These are phyloP conservation scores for Calameuta pallipes DNA, from an alignment of 2,888 invertebrate genomes.

Conservation along the genomic window DNA sequence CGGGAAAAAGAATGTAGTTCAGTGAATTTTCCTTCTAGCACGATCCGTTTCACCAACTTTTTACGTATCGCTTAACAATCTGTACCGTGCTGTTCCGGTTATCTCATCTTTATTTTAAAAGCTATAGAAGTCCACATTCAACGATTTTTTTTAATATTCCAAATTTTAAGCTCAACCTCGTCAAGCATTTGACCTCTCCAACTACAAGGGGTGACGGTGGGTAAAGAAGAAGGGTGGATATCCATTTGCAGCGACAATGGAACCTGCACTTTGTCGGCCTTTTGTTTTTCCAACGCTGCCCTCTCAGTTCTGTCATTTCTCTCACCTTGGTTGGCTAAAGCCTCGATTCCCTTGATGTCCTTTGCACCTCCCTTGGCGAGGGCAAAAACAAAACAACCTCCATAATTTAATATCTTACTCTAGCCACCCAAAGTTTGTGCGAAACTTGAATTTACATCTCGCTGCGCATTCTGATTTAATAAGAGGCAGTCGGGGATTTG, in stretches of 20 bases:
- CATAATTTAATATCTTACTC: constrained; percentile 18
- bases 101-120: neutral
- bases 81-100: neutral
- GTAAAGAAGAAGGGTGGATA: neutral
- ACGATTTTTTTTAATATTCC: neutral
- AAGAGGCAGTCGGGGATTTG: neutral
- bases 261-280: constrained; percentile 21
- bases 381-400: constrained; percentile 11
- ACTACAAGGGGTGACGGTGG: neutral
- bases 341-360: neutral
- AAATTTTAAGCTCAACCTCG: neutral
- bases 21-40: neutral
- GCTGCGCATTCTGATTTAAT: neutral
- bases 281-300: constrained; percentile 17
- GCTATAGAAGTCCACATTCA: neutral
- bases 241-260: constrained; percentile 22
- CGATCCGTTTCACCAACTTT: neutral
- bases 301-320: neutral
- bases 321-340: neutral
- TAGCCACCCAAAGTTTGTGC: neutral
- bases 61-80: neutral
- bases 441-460: neutral
- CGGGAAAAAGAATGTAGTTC: neutral
- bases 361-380: neutral
- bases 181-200: neutral